These are phyloP conservation scores for Rhynchonycteris naso DNA, from an alignment of 2,797 vertebrate species.

Conservation along the genomic window DNA sequence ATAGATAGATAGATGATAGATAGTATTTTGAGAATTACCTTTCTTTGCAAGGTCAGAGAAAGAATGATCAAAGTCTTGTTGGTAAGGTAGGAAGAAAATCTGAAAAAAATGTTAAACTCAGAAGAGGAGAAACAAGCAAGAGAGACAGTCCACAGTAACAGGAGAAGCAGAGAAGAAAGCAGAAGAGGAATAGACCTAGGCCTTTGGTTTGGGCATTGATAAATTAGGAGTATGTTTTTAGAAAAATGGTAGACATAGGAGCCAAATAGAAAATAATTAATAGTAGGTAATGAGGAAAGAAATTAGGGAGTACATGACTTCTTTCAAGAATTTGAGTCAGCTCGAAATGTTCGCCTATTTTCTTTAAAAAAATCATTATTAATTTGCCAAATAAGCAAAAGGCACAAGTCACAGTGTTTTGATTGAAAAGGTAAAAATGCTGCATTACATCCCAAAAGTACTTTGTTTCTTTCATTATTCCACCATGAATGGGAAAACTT, in stretches of 20 bases:
- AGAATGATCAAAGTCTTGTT: neutral
- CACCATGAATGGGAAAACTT: neutral
- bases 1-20: neutral
- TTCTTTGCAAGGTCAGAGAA: neutral
- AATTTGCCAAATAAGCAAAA: constrained; percentile 15
- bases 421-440: constrained; percentile 36
- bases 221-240: neutral
- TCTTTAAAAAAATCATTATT: neutral
- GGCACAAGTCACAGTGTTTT: neutral
- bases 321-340: neutral
- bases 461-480: neutral
- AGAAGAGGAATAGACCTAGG: neutral
- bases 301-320: neutral
- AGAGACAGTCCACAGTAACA: neutral
- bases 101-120: neutral
- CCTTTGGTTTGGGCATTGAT: neutral
- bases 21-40: neutral
- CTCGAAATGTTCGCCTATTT: neutral
- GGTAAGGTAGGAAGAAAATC: neutral
- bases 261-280: neutral
- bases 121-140: neutral
- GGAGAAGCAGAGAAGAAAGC: neutral
- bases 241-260: neutral
- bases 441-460: neutral
- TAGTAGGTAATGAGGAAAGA: neutral